phyloP scores from a whole-genome alignment of 1,140 invertebrate genomes.

The Agraylea sexmaculata region DNA sequence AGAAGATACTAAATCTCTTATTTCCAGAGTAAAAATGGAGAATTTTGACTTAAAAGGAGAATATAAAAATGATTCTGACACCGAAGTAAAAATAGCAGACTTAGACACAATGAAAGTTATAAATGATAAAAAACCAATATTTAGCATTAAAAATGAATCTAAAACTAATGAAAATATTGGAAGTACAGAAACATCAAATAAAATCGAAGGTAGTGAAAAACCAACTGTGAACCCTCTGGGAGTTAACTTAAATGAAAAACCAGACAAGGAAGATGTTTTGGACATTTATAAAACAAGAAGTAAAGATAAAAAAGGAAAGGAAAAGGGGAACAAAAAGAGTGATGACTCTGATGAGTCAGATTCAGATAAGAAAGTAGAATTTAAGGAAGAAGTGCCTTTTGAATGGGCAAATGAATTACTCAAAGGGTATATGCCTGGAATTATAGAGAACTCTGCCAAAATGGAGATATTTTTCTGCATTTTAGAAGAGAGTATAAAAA shows the following conservation, averaged over 20 bases:
- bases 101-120: conserved; percentile 48
- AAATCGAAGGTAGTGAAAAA: conserved; percentile 16
- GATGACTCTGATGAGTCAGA: conserved; percentile 35
- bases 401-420: conserved; percentile 79
- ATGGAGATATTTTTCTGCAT: conserved; percentile 92
- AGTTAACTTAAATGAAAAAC: conserved; percentile 9
- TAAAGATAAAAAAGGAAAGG: conserved; percentile 25
- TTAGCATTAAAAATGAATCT: conserved; percentile 22
- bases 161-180: conserved; percentile 16
- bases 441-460: conserved; percentile 91
- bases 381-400: conserved; percentile 69
- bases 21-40: conserved; percentile 33
- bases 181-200: conserved; percentile 15
- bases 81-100: conserved; percentile 44
- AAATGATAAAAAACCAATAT: conserved; percentile 39
- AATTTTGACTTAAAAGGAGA: conserved; percentile 33
- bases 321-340: conserved; percentile 30
- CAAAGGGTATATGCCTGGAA: conserved; percentile 75
- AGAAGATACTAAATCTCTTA: conserved; percentile 32
- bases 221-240: conserved; percentile 4
- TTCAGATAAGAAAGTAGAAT: conserved; percentile 46
- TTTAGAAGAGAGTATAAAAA: conserved; percentile 72
- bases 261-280: conserved; percentile 10
- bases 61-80: conserved; percentile 38
- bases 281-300: conserved; percentile 34